Conservation (phyloP, 2,797 vertebrate genomes). For the Lates japonicus region DNA sequence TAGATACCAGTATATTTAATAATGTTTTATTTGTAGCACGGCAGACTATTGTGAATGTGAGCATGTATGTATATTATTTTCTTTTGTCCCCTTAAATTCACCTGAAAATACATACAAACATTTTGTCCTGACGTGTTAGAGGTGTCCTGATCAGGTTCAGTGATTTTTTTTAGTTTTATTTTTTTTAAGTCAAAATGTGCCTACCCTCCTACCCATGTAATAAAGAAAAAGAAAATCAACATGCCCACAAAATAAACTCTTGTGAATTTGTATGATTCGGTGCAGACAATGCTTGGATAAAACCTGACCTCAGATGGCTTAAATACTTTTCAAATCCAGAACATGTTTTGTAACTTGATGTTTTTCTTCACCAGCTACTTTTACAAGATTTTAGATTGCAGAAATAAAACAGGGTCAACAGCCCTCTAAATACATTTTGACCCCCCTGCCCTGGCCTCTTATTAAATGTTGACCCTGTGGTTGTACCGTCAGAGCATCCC, state of each 20-base stretch:
- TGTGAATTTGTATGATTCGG: neutral
- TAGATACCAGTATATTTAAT: neutral
- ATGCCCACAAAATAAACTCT: too few relatives aligned
- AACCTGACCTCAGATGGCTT: neutral
- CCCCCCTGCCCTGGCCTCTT: slow-evolving; percentile 13
- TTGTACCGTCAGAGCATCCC: slow-evolving; percentile 18
- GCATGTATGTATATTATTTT: neutral
- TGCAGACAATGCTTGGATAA: neutral
- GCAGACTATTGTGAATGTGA: neutral
- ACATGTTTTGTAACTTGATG: neutral
- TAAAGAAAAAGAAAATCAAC: too few relatives aligned
- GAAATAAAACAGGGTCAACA: slow-evolving; percentile 33
- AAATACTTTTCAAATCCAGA: neutral
- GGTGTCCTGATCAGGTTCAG: too few relatives aligned
- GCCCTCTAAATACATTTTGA: neutral
- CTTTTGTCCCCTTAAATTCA: neutral
- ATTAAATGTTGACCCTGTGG: slow-evolving; percentile 31
- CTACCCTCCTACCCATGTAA: too few relatives aligned
- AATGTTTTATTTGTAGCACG: neutral
- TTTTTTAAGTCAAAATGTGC: too few relatives aligned
- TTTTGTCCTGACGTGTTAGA: too few relatives aligned
- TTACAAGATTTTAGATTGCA: slow-evolving; percentile 1
- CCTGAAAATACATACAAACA: neutral
- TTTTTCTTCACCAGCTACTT: neutral
- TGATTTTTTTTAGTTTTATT: too few relatives aligned